These are phyloP conservation scores for Drosophila truncata DNA, from an alignment of 1,140 invertebrate species.

Conservation along the genomic window DNA sequence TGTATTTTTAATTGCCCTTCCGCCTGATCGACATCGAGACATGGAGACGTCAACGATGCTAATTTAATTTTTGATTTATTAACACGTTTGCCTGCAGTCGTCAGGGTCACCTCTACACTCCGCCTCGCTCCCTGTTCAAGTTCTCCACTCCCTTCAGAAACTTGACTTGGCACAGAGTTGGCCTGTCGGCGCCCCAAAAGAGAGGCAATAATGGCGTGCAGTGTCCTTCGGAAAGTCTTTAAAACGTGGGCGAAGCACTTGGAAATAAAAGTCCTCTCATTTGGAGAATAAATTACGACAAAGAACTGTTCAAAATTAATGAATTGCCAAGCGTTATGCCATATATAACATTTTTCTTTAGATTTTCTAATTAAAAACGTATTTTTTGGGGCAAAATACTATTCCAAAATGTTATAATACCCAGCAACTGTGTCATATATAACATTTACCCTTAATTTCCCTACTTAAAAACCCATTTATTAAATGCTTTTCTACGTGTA, in stretches of 20 bases:
- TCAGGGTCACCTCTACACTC: slow-evolving; percentile 46
- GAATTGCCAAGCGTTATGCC: background rate
- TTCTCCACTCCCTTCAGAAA: slow-evolving; percentile 8
- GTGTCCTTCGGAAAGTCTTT: slow-evolving; percentile 17
- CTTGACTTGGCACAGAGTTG: slow-evolving; percentile 15
- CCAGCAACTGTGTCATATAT: background rate
- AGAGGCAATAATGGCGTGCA: background rate
- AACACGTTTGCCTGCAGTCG: slow-evolving; percentile 27
- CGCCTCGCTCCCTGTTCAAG: background rate
- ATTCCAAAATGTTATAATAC: background rate
- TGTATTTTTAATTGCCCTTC: slow-evolving; percentile 34
- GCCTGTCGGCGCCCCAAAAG: background rate
- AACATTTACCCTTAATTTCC: background rate
- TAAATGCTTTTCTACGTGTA: background rate
- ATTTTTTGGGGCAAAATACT: background rate
- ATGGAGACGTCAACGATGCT: slow-evolving; percentile 31
- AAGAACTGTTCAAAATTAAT: background rate
- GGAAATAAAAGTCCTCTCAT: background rate
- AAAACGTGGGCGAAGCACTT: slow-evolving; percentile 14
- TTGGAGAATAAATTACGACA: too few relatives aligned
- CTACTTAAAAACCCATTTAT: background rate
- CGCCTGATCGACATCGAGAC: slow-evolving; percentile 17
- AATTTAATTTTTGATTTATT: slow-evolving; percentile 57
- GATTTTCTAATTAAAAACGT: background rate
- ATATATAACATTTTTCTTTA: background rate